Percentiles rank a stretch among this genome's conserved stretches.
phyloP scores from a whole-genome alignment of 2,113 vertebrate genomes.

The Pavo muticus region DNA sequence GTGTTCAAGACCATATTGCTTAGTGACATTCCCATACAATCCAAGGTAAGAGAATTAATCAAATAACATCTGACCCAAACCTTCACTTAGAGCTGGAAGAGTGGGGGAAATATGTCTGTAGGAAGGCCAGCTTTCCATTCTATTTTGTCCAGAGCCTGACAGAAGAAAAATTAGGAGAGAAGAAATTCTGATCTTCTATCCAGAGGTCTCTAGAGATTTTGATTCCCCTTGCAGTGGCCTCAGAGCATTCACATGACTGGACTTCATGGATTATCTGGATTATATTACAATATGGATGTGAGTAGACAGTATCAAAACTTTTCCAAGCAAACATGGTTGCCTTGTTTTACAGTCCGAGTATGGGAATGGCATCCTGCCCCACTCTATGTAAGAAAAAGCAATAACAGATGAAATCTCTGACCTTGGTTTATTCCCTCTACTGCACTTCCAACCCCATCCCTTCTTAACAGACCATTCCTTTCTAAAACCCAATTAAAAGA shows the following conservation, averaged over 20 bases:
- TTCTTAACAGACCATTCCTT: background rate
- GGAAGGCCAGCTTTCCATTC: background rate
- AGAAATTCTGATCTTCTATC: slow-evolving; percentile 6
- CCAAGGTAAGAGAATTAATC: background rate
- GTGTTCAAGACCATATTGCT: background rate
- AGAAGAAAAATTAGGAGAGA: slow-evolving; percentile 29
- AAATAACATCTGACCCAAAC: slow-evolving; percentile 7
- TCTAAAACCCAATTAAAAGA: slow-evolving; percentile 9
- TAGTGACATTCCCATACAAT: background rate
- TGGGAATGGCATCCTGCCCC: background rate
- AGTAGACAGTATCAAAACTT: slow-evolving; percentile 21
- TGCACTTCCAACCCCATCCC: background rate
- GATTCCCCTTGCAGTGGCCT: background rate
- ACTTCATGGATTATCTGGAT: slow-evolving; percentile 2
- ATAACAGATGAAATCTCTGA: background rate
- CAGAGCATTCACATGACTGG: background rate
- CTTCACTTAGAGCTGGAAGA: background rate
- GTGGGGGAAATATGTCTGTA: background rate
- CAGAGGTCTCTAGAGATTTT: slow-evolving; percentile 11
- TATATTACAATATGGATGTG: background rate
- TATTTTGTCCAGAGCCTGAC: background rate
- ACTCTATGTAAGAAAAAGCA: background rate
- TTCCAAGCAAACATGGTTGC: background rate
- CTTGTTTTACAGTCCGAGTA: slow-evolving; percentile 23
- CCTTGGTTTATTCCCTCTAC: background rate